Conservation (phyloP, 2,113 vertebrate species). For the Chelonoidis abingdonii region DNA sequence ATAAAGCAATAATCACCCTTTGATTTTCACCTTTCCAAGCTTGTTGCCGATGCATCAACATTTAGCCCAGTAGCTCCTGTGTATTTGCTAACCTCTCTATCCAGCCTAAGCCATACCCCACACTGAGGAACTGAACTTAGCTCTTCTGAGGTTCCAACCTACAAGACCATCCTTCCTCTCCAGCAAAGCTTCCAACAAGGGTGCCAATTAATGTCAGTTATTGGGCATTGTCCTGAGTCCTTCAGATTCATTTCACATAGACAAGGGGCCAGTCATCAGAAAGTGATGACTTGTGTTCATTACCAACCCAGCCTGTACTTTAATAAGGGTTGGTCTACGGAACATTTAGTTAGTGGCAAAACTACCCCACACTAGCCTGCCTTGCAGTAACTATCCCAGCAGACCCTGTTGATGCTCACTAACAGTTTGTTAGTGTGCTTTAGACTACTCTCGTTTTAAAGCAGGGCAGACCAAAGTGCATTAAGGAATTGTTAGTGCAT, state of each 20-base stretch:
- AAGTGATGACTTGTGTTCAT: fast-evolving
- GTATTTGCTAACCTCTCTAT: not conserved
- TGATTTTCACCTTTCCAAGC: not conserved
- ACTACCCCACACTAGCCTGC: too few relatives aligned
- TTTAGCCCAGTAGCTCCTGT: not conserved
- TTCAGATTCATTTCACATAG: not conserved
- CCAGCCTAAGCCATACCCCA: not conserved
- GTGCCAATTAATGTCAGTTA: not conserved
- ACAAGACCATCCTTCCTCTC: fast-evolving
- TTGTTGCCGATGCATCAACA: not conserved
- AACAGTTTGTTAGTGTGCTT: not conserved
- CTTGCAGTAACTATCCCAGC: not conserved
- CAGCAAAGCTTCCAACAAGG: not conserved
- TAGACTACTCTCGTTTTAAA: not conserved
- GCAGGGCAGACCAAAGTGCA: not conserved
- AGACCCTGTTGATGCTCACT: not conserved
- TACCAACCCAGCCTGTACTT: not conserved
- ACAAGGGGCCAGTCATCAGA: not conserved
- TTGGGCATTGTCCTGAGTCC: not conserved
- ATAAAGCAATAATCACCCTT: not conserved
- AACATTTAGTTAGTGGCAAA: not conserved
- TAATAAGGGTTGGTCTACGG: not conserved
- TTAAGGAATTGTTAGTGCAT: not conserved
- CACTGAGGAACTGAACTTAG: fast-evolving
- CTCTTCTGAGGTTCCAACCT: not conserved